Conservation (phyloP, 2,113 vertebrate species). For the Rana temporaria region DNA sequence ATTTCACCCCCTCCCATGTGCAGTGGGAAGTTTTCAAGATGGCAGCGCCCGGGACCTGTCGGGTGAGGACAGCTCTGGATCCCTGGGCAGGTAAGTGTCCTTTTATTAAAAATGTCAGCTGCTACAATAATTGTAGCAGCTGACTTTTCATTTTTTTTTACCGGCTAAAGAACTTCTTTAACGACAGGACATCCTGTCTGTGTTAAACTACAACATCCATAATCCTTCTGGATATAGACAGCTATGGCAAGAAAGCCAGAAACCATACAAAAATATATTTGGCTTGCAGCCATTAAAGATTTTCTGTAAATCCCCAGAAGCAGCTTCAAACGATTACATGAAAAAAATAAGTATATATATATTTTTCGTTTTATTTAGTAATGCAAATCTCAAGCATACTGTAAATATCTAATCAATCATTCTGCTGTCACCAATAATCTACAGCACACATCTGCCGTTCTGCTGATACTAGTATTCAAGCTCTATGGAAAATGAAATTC, state of each 20-base stretch:
- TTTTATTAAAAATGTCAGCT: too few species aligned
- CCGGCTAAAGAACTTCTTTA: too few species aligned
- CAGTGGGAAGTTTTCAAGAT: too few species aligned
- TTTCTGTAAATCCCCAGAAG: conserved; percentile 8
- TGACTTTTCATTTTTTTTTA: too few species aligned
- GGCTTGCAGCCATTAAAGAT: conserved; percentile 3
- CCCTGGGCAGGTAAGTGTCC: too few species aligned
- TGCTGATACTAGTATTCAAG: conserved; percentile 26
- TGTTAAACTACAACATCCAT: not conserved
- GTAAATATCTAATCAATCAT: conserved; percentile 30
- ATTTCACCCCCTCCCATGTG: too few species aligned
- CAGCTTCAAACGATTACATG: conserved; percentile 14
- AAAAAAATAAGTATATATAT: not conserved
- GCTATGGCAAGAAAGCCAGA: not conserved
- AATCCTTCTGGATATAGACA: not conserved
- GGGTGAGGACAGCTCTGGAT: too few species aligned
- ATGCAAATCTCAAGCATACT: conserved; percentile 7
- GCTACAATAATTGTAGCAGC: too few species aligned
- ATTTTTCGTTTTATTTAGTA: not conserved
- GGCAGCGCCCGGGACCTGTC: too few species aligned
- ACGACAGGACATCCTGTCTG: too few species aligned
- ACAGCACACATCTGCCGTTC: conserved; percentile 31
- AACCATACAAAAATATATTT: not conserved
- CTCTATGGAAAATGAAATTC: conserved; percentile 31
- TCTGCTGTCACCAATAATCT: conserved; percentile 23